Evolutionary conservation across 2,113 vertebrate species (phyloP).

Genomic region (Corythornis madagascariensis): DNA sequence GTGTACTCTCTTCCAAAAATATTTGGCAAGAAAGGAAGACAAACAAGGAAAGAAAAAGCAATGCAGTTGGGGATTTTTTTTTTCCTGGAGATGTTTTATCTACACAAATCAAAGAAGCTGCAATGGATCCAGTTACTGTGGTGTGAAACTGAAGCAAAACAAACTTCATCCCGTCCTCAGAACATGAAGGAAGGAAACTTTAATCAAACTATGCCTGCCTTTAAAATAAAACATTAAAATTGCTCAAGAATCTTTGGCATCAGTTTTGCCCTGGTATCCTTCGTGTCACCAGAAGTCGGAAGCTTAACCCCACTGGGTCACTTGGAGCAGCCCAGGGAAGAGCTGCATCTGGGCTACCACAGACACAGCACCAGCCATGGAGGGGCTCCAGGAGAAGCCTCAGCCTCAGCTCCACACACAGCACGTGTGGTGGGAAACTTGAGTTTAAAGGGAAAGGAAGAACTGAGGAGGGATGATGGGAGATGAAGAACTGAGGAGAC

Average conservation of each 20-base stretch:
- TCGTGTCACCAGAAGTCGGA: background rate
- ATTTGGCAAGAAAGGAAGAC: background rate
- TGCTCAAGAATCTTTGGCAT: background rate
- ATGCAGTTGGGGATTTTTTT: background rate
- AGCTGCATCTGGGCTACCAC: background rate
- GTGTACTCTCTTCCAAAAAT: background rate
- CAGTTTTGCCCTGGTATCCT: background rate
- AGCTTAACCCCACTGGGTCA: background rate
- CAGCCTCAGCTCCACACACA: background rate
- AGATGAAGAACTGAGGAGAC: background rate
- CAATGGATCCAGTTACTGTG: background rate
- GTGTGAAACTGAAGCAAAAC: background rate
- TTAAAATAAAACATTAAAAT: background rate
- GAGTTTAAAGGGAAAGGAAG: background rate
- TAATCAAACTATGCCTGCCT: background rate
- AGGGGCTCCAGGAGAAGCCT: background rate
- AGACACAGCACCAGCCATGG: accelerated
- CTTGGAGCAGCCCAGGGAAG: no score
- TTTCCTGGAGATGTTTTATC: background rate
- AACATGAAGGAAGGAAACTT: background rate
- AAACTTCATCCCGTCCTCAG: background rate
- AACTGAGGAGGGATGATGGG: background rate
- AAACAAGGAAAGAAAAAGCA: slow-evolving; percentile 9
- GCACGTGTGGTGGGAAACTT: background rate
- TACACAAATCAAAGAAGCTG: background rate